Evolutionary conservation across 2,113 vertebrate species (phyloP).

Genomic region (Aleadryas rufinucha): DNA sequence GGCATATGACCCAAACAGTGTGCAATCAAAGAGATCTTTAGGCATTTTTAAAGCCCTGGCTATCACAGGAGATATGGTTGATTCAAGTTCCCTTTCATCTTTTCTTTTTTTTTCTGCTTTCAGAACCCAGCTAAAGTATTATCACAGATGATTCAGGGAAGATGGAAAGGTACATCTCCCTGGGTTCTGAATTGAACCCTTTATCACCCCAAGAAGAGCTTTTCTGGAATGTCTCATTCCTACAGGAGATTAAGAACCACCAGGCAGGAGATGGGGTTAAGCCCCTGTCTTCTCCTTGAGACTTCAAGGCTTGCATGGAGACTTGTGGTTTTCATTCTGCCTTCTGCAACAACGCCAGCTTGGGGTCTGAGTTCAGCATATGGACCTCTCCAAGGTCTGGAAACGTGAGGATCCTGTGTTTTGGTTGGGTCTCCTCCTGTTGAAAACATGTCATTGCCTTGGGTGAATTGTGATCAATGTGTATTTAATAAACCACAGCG

Average conservation of each 20-base stretch:
- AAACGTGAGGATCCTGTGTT: neutral
- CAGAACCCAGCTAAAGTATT: neutral
- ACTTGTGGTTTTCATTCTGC: neutral
- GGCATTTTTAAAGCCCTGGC: neutral
- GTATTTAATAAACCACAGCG: neutral
- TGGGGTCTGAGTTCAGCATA: neutral
- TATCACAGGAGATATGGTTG: neutral
- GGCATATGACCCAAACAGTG: neutral
- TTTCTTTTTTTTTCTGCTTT: neutral
- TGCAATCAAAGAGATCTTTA: neutral
- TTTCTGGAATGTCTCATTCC: neutral
- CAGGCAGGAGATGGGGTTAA: neutral
- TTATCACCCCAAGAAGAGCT: neutral
- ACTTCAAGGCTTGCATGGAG: neutral
- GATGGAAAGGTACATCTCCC: neutral
- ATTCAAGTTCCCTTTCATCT: neutral
- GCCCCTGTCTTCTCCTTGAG: neutral
- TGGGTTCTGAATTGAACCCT: neutral
- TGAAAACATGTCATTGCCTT: neutral
- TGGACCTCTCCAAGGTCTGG: neutral
- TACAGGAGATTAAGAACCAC: neutral
- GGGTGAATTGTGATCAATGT: neutral
- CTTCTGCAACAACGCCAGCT: neutral
- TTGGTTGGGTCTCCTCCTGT: neutral
- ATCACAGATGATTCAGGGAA: neutral